Base-by-base conservation (phyloP, 2,888 invertebrate species). In the Operophtera brumata region DNA sequence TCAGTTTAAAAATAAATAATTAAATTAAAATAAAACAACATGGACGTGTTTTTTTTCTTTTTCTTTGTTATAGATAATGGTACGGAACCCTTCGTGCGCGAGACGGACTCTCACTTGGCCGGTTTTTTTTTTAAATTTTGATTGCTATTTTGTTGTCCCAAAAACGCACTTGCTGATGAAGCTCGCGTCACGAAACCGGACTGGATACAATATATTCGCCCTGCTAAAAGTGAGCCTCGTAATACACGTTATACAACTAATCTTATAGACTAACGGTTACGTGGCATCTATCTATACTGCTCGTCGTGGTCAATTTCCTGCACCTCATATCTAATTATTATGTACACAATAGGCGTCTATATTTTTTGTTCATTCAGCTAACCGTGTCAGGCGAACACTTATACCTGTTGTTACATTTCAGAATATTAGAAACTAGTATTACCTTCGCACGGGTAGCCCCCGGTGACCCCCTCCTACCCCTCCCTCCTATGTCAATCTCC, bases 181-280 rank as follows among this genome's bases (percentile, higher is more conserved):
- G 62, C 61, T 58, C 57, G 63, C 65, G 65, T 65, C 65, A 58
- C 54, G 56, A 65, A 81, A 82, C 80, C 80, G 77, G 80, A 82
- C 75, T 74, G 73, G 28, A 36, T 46, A 51, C 78, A 78, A 83
- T 82, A 79, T 80, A 82, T 82, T 84, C 77, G 75, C 77, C 78
- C 78, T 75, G 73, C 69, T 73, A 69, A 69, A 66, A 65, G 67
- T 65, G 65, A 62, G 70, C 71, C 59, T 74, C 76, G 75, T 78
- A 77, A 77, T 73, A 75, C 73, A 81, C 80, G 82, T 85, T 84
- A 84, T 78, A 80, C 79, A 83, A 84, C 78, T 80, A 80, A 83
- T 84, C 78, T 80, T 82, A 82, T 80, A 77, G 65, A 71, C 64
- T 64, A 70, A 78, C 78, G 70, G 80, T 81, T 80, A 79, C 73